phyloP scores from a whole-genome alignment of 2,797 vertebrate species.

The Valencia hispanica region DNA sequence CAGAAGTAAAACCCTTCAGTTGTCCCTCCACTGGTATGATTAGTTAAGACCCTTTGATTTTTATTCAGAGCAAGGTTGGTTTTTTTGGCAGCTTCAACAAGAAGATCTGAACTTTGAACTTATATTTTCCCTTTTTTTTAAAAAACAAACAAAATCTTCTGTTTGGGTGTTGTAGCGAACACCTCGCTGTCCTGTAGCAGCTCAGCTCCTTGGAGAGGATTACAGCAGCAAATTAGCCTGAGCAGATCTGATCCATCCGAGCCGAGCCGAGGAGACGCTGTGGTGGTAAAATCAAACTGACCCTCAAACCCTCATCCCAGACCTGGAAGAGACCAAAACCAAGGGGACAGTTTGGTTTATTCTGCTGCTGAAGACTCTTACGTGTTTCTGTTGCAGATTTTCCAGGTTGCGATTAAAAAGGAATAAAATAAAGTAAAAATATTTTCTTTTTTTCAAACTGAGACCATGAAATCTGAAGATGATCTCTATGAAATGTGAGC shows the following conservation, averaged over 20 bases:
- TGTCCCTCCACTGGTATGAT: not conserved
- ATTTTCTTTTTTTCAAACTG: too few species aligned
- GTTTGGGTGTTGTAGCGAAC: conserved; percentile 52
- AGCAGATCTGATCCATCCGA: conserved; percentile 33
- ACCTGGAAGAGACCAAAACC: conserved; percentile 36
- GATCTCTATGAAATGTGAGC: not conserved
- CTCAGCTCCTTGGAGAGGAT: conserved; percentile 48
- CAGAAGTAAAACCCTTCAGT: not conserved
- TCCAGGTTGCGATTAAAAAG: too few species aligned
- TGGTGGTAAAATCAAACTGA: conserved; percentile 70
- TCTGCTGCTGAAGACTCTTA: conserved; percentile 24
- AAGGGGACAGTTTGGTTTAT: conserved; percentile 25
- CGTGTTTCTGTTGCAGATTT: conserved; percentile 15
- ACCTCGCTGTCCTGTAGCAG: conserved; percentile 28
- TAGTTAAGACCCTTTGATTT: not conserved
- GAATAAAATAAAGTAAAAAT: not conserved
- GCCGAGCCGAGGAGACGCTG: conserved; percentile 29
- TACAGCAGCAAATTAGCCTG: conserved; percentile 63
- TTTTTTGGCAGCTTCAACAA: not conserved
- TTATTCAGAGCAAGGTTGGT: too few species aligned
- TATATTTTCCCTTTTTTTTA: not conserved
- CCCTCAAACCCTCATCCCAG: conserved; percentile 21
- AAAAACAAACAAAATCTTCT: too few species aligned
- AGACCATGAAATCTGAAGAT: not conserved
- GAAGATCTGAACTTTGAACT: conserved; percentile 1